These are phyloP conservation scores for Camelus dromedarius DNA, from an alignment of 2,113 vertebrate genomes.

Conservation along the genomic window DNA sequence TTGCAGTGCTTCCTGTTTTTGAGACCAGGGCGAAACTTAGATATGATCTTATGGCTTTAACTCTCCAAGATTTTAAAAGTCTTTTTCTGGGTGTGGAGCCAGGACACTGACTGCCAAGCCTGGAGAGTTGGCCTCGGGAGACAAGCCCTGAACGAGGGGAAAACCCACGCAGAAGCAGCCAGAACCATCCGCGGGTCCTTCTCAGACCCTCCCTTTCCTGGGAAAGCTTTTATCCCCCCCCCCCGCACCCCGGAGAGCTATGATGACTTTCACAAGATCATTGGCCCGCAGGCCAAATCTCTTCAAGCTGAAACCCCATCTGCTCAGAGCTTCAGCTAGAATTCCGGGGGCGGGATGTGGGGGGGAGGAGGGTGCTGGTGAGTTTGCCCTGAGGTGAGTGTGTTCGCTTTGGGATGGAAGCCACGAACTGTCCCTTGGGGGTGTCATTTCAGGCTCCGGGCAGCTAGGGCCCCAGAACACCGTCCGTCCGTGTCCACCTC, in stretches of 20 bases:
- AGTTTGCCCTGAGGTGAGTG: background rate
- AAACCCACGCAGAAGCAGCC: background rate
- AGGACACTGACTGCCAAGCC: background rate
- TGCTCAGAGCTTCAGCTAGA: background rate
- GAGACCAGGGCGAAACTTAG: background rate
- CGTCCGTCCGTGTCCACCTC: accelerated
- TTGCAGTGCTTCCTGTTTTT: background rate
- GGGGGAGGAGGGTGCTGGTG: background rate
- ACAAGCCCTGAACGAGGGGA: accelerated
- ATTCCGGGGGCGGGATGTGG: accelerated
- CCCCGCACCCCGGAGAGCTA: background rate
- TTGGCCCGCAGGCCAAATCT: background rate
- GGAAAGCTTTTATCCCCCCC: background rate
- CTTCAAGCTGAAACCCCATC: background rate
- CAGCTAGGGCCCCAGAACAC: background rate
- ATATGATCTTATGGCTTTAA: background rate
- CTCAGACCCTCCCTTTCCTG: no score
- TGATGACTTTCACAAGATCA: background rate
- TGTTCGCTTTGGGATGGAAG: background rate
- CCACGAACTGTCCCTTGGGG: background rate
- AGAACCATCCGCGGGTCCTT: background rate
- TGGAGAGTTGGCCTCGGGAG: background rate
- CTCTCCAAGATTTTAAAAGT: background rate
- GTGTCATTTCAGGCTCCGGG: background rate
- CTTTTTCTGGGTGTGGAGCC: background rate